Percentiles rank a stretch among this genome's conserved stretches.
phyloP scores from a whole-genome alignment of 2,888 invertebrate genomes.

The Matsumyia berberina region DNA sequence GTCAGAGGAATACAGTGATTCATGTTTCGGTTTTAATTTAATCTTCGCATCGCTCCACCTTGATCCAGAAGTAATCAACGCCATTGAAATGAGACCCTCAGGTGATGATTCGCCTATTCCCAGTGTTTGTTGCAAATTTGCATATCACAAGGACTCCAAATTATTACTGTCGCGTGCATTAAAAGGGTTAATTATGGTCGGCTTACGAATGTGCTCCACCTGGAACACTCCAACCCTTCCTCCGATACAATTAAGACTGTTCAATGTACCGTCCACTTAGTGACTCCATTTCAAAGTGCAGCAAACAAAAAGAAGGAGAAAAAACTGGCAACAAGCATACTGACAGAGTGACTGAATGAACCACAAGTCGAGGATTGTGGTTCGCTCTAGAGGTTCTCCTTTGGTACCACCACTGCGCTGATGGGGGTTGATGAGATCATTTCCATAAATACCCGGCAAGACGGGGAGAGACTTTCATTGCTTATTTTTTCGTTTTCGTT shows the following conservation, averaged over 20 bases:
- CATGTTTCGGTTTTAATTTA: conserved; percentile 6
- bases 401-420: conserved; percentile 16
- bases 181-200: not conserved
- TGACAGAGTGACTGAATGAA: conserved; percentile 18
- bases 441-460: conserved; percentile 59
- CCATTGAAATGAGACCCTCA: conserved; percentile 5
- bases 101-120: not conserved
- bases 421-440: conserved; percentile 71
- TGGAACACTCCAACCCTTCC: conserved; percentile 3
- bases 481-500: conserved; percentile 32
- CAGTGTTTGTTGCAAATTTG: conserved; percentile 23
- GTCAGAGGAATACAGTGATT: conserved; percentile 9
- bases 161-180: not conserved
- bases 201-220: conserved; percentile 6
- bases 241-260: conserved; percentile 31
- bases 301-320: conserved; percentile 2
- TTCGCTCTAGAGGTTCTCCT: conserved; percentile 56
- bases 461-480: conserved; percentile 36
- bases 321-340: not conserved
- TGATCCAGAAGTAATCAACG: conserved; percentile 5
- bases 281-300: conserved; percentile 11
- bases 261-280: conserved; percentile 17
- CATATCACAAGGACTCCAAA: conserved; percentile 22
- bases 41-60: conserved; percentile 7
- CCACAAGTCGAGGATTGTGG: conserved; percentile 57